phyloP scores from a whole-genome alignment of 1,140 invertebrate genomes.

The Saccostrea echinata region DNA sequence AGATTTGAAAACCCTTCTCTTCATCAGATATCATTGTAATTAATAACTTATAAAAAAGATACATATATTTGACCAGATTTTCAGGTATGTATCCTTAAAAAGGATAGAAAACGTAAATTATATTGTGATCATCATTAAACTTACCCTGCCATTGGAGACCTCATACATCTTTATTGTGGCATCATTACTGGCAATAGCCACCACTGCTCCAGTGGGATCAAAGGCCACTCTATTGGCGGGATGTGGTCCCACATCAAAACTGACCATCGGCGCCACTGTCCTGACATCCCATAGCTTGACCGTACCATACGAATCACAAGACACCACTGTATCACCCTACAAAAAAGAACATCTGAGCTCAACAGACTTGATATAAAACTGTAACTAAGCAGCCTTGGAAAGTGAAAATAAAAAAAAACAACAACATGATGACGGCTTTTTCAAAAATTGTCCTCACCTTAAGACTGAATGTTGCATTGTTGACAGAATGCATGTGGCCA shows the following conservation, averaged over 20 bases:
- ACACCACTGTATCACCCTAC: slow-evolving; percentile 79
- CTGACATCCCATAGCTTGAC: slow-evolving; percentile 80
- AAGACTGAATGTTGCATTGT: slow-evolving; percentile 77
- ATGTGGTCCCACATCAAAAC: slow-evolving; percentile 78
- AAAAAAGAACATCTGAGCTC: too few relatives aligned
- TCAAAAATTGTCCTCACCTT: slow-evolving; percentile 68
- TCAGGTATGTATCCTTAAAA: too few relatives aligned
- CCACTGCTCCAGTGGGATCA: slow-evolving; percentile 76
- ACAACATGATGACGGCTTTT: too few relatives aligned
- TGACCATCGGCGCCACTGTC: slow-evolving; percentile 74
- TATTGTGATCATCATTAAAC: slow-evolving; percentile 11
- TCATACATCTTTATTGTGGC: slow-evolving; percentile 79
- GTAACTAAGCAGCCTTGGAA: too few relatives aligned
- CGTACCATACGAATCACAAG: slow-evolving; percentile 79
- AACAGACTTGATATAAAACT: too few relatives aligned
- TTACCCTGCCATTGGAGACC: slow-evolving; percentile 76
- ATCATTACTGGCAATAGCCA: slow-evolving; percentile 78
- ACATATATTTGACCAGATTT: too few relatives aligned
- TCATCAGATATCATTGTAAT: too few relatives aligned
- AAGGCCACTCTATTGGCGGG: slow-evolving; percentile 78
- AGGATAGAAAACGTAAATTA: too few relatives aligned
- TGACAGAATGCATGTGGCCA: slow-evolving; percentile 80
- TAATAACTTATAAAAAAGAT: too few relatives aligned
- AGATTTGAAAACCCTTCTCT: too few relatives aligned
- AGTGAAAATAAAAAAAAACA: too few relatives aligned